These are phyloP conservation scores for Lamprologus lemairii DNA, from an alignment of 2,113 vertebrate genomes.

Conservation along the genomic window DNA sequence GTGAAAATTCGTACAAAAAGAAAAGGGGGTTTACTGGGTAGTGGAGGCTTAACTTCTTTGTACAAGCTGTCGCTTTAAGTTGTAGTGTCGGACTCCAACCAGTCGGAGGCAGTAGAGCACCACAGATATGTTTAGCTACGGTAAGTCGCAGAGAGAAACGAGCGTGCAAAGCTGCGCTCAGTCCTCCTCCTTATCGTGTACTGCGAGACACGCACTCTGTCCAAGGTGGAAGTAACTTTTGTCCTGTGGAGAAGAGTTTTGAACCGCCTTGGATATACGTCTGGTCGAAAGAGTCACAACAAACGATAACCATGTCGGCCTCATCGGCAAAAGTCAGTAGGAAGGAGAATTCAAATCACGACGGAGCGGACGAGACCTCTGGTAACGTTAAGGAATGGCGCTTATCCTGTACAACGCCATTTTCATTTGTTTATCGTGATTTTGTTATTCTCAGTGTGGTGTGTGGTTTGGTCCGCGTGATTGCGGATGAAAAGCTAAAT, in stretches of 20 bases:
- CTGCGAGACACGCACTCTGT: slow-evolving; percentile 9
- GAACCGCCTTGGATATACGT: neutral
- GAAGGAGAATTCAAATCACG: slow-evolving; percentile 95
- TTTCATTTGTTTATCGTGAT: slow-evolving; percentile 64
- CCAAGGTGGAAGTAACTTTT: slow-evolving; percentile 48
- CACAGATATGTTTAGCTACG: neutral
- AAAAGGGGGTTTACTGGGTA: neutral
- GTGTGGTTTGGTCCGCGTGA: fast-evolving
- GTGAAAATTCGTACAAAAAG: neutral
- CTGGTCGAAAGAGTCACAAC: neutral
- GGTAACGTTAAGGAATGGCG: slow-evolving; percentile 74
- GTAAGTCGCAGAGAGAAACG: slow-evolving; percentile 2
- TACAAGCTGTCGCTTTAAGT: neutral
- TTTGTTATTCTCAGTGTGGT: neutral
- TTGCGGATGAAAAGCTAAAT: neutral
- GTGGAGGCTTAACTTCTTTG: neutral
- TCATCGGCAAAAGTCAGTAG: slow-evolving; percentile 89
- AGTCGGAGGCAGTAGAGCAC: neutral
- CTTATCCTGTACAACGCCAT: slow-evolving; percentile 74
- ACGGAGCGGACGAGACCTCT: slow-evolving; percentile 92
- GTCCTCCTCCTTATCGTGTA: slow-evolving; percentile 14
- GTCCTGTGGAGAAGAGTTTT: slow-evolving; percentile 7
- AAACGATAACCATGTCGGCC: slow-evolving; percentile 78
- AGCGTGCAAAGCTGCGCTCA: slow-evolving; percentile 31
- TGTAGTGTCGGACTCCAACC: slow-evolving; percentile 4